Conservation (phyloP, 2,888 invertebrate genomes). For the Eucriotettix oculatus region DNA sequence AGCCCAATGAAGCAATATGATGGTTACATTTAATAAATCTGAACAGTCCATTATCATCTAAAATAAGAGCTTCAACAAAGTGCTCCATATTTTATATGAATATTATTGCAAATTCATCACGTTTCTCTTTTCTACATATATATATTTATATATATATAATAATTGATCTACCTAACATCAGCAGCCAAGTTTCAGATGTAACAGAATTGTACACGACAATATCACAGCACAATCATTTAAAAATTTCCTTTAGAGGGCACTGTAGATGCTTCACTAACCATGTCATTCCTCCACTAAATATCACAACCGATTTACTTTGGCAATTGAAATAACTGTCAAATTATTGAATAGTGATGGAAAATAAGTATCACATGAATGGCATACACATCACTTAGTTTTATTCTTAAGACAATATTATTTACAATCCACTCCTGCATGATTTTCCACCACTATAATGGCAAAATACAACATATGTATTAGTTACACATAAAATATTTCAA, state of each 20-base stretch:
- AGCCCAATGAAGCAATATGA: too few relatives aligned
- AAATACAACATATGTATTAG: not conserved
- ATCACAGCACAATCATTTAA: constrained; percentile 14
- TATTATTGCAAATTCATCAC: constrained; percentile 10
- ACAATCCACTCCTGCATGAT: too few relatives aligned
- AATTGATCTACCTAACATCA: constrained; percentile 8
- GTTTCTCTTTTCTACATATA: not conserved
- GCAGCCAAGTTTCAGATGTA: constrained; percentile 10
- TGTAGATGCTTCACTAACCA: constrained; percentile 6
- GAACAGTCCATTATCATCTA: not conserved
- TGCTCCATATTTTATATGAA: constrained; percentile 2
- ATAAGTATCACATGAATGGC: too few relatives aligned
- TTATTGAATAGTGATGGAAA: too few relatives aligned
- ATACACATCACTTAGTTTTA: too few relatives aligned
- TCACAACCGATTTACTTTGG: constrained; percentile 7
- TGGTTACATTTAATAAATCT: too few relatives aligned
- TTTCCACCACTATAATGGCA: not conserved
- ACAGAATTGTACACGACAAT: constrained; percentile 13
- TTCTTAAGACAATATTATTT: too few relatives aligned
- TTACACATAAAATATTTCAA: not conserved
- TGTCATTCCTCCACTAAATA: constrained; percentile 7
- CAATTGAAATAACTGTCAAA: not conserved
- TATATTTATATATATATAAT: constrained; percentile 1
- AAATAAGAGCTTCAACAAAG: not conserved
- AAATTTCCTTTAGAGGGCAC: constrained; percentile 5